Conservation (phyloP, 2,888 invertebrate genomes). For the Melanophora roralis region DNA sequence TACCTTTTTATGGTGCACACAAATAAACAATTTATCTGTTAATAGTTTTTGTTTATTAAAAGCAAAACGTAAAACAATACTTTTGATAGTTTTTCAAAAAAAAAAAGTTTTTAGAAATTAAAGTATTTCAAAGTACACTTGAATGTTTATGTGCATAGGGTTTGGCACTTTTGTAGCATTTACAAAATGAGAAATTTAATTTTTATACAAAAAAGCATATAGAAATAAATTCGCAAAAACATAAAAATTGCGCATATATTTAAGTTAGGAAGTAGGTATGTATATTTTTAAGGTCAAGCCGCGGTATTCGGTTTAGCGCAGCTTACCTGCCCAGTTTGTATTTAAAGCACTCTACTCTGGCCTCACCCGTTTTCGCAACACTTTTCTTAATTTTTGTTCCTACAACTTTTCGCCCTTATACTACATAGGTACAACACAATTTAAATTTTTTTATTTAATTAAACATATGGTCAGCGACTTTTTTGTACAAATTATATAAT, state of each 20-base stretch:
- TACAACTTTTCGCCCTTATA: constrained; percentile 21
- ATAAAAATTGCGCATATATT: constrained; percentile 54
- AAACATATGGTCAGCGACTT: constrained; percentile 49
- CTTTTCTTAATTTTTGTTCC: background rate
- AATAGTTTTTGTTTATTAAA: background rate
- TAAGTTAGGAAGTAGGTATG: constrained; percentile 9
- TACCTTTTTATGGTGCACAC: constrained; percentile 19
- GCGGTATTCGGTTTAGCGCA: constrained; percentile 40
- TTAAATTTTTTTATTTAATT: constrained; percentile 36
- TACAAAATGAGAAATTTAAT: background rate
- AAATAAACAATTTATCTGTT: background rate
- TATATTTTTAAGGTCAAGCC: background rate
- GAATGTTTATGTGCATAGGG: no score
- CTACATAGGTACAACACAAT: background rate
- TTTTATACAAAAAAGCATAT: background rate
- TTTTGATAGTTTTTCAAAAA: constrained; percentile 9
- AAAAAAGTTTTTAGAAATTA: background rate
- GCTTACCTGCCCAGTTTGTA: constrained; percentile 54
- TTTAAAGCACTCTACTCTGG: constrained; percentile 35
- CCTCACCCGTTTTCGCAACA: constrained; percentile 57
- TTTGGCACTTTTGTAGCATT: constrained; percentile 37
- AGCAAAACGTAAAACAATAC: background rate
- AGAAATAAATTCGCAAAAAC: constrained; percentile 6
- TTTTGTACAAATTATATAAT: constrained; percentile 2
- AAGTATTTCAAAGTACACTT: background rate